These are phyloP conservation scores for Cyprinella venusta DNA, from an alignment of 2,797 vertebrate species.

Conservation along the genomic window DNA sequence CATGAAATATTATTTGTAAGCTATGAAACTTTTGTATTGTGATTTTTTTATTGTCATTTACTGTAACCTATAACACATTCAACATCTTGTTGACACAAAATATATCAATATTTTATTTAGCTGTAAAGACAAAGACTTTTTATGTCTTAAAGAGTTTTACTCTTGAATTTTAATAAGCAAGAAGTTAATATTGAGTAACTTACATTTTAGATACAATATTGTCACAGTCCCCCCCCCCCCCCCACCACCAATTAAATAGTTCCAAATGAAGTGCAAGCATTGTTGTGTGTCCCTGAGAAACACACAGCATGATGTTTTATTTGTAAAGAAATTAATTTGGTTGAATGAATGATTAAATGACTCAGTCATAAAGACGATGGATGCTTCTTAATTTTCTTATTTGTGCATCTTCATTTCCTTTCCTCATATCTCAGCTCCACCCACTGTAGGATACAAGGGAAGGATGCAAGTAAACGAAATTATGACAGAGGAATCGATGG, in stretches of 20 bases:
- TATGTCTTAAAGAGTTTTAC: too few species aligned
- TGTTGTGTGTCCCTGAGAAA: not conserved
- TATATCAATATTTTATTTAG: not conserved
- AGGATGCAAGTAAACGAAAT: too few species aligned
- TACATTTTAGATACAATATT: not conserved
- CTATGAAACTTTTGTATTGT: too few species aligned
- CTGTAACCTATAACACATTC: not conserved
- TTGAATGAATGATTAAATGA: not conserved
- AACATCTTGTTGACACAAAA: not conserved
- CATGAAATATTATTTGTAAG: not conserved
- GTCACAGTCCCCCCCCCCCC: not conserved
- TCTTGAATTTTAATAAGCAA: too few species aligned
- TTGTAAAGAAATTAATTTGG: not conserved
- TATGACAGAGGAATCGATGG: too few species aligned
- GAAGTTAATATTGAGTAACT: not conserved
- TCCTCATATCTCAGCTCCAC: too few species aligned
- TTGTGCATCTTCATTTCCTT: too few species aligned
- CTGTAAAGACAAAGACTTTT: not conserved
- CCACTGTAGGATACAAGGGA: too few species aligned
- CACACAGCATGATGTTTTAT: not conserved
- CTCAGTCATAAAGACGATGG: not conserved
- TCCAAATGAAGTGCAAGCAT: not conserved
- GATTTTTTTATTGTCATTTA: not conserved
- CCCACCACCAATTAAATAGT: not conserved
- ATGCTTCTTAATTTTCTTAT: too few species aligned